Evolutionary conservation across 2,797 vertebrate genomes (phyloP).

Genomic region (Trachurus trachurus): DNA sequence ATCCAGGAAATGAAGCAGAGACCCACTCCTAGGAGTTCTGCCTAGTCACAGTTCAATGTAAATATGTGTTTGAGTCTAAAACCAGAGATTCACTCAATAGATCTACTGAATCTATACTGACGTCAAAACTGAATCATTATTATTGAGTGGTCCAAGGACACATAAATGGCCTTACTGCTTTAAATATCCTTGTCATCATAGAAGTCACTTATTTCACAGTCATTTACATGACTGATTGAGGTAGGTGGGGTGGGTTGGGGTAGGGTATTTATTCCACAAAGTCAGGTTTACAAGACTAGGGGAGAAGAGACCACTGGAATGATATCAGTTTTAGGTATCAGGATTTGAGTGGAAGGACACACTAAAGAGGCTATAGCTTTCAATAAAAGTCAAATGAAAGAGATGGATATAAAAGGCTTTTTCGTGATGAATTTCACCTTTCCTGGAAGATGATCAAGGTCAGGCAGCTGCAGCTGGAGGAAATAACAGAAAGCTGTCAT

Average conservation of each 20-base stretch:
- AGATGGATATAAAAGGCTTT: background rate
- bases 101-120: background rate
- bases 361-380: background rate
- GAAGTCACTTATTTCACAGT: background rate
- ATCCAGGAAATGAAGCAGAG: too few relatives aligned
- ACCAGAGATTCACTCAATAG: background rate
- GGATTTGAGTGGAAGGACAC: background rate
- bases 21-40: too few relatives aligned
- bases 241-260: too few relatives aligned
- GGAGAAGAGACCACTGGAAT: background rate
- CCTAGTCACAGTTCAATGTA: background rate
- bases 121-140: background rate
- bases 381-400: background rate
- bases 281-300: background rate
- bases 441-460: background rate
- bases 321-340: background rate
- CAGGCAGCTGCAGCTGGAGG: background rate
- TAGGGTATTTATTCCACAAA: background rate
- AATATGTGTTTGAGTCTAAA: background rate
- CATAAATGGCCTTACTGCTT: background rate
- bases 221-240: background rate
- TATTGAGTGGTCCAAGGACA: background rate
- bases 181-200: background rate
- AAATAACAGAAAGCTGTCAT: background rate
- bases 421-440: background rate